These are phyloP conservation scores for Bursaphelenchus okinawaensis DNA, from an alignment of 2,888 invertebrate species.

Conservation along the genomic window DNA sequence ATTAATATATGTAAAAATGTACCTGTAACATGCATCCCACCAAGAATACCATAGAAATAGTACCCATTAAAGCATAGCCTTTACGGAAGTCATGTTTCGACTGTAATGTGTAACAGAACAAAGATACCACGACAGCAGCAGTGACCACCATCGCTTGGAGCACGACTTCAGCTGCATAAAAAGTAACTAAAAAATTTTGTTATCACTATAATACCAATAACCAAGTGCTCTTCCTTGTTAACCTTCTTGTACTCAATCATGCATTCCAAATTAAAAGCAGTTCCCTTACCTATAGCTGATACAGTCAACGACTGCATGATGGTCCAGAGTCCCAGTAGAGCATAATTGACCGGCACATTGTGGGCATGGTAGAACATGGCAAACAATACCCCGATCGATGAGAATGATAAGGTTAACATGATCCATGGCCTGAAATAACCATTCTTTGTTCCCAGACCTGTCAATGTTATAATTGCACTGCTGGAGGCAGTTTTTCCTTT, in stretches of 20 bases:
- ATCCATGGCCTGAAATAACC: conserved; percentile 59
- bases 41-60: conserved; percentile 64
- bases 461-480: too few species aligned
- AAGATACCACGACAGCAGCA: conserved; percentile 69
- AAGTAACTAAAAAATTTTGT: conserved; percentile 68
- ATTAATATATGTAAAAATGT: neutral
- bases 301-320: conserved; percentile 73
- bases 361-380: conserved; percentile 71
- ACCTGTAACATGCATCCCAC: conserved; percentile 69
- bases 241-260: conserved; percentile 3
- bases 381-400: conserved; percentile 68
- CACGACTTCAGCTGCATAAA: conserved; percentile 72
- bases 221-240: conserved; percentile 3
- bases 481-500: too few species aligned
- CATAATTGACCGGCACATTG: conserved; percentile 75
- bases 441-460: too few species aligned
- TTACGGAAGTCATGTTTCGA: conserved; percentile 77
- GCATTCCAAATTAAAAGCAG: conserved; percentile 9
- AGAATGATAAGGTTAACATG: conserved; percentile 59
- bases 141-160: conserved; percentile 75
- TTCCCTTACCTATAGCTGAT: conserved; percentile 68
- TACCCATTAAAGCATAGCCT: conserved; percentile 63
- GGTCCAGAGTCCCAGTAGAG: conserved; percentile 73
- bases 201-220: too few species aligned
- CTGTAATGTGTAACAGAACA: conserved; percentile 79